These are phyloP conservation scores for Limonius californicus DNA, from an alignment of 1,140 invertebrate species.

Conservation along the genomic window DNA sequence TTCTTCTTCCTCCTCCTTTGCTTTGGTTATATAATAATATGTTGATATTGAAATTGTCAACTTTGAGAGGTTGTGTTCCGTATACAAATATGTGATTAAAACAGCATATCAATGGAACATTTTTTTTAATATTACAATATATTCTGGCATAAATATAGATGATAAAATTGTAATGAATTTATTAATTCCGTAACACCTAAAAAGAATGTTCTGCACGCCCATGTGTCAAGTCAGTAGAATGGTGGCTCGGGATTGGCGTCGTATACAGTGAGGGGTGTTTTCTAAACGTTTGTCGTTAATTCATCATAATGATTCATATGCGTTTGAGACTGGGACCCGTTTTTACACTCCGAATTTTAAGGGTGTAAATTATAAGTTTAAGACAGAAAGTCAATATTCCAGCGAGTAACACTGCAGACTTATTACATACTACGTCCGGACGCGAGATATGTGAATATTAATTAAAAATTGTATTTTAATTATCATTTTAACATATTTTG, in stretches of 20 bases:
- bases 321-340: slow-evolving; percentile 47
- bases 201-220: slow-evolving; percentile 9
- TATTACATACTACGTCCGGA: slow-evolving; percentile 11
- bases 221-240: slow-evolving; percentile 8
- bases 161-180: neutral
- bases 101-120: too few species aligned
- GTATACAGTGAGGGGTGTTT: slow-evolving; percentile 42
- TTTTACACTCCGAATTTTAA: slow-evolving; percentile 47
- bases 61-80: too few species aligned
- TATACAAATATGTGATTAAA: too few species aligned
- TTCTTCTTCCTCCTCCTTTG: too few species aligned
- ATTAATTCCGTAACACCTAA: neutral
- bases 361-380: slow-evolving; percentile 49
- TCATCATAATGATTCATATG: slow-evolving; percentile 50
- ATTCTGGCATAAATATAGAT: too few species aligned
- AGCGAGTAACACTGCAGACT: slow-evolving; percentile 12
- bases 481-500: neutral
- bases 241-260: slow-evolving; percentile 19
- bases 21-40: too few species aligned
- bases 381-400: slow-evolving; percentile 48
- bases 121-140: too few species aligned
- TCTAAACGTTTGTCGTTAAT: slow-evolving; percentile 50
- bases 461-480: slow-evolving; percentile 9
- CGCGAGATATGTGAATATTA: slow-evolving; percentile 11
- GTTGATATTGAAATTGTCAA: too few species aligned